Base-by-base conservation (phyloP, 2,888 invertebrate species). In the Heliconius aoede region DNA sequence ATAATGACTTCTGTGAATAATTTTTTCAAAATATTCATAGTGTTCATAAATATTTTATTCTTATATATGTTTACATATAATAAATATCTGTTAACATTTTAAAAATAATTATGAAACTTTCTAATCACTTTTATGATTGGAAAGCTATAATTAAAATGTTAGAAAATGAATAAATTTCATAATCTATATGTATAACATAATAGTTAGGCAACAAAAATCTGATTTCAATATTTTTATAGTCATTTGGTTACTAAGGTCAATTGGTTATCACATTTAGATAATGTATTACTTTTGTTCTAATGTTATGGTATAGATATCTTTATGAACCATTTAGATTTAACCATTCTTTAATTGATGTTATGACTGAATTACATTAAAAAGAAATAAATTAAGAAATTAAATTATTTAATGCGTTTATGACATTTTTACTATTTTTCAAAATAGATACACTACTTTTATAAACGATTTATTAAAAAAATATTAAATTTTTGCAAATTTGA, bases 201-300 rank as follows among this genome's bases (percentile, higher is more conserved):
- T 64, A 46, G 30, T 51, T 28, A 51, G 28, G 51, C 68, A 68
- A 68, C 21, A 51, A 7, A 51, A 68, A 68, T 68, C 30, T 21
- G 21, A 68, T 68, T 68, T 55, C 55, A 69, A 69, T 69, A 69
- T 51, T 21, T 51, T 51, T 68, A 68, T 68, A 5, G 13, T 51
- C 8, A 68, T n/a, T 46, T 68, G 15, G 8, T 15, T 24, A 18
- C 24, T 65, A 40, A 68, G 68, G 68, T 69, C 69, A 69, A 51
- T 69, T 55, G 30, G 69, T 69, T 69, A 69, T 69, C 69, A 55
- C n/a, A 30, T 69, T 21, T n/a, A 55, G 51, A 69, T 69, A 69
- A 30, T 55, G n/a, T 15, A 15, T n/a, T n/a, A n/a, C n/a, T 69
- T 55, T 51, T 69, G 30, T n/a, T 30, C 24, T 65, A 24, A 36